Conservation (phyloP, 2,797 vertebrate species). For the Melanotaenia maccullochi region DNA sequence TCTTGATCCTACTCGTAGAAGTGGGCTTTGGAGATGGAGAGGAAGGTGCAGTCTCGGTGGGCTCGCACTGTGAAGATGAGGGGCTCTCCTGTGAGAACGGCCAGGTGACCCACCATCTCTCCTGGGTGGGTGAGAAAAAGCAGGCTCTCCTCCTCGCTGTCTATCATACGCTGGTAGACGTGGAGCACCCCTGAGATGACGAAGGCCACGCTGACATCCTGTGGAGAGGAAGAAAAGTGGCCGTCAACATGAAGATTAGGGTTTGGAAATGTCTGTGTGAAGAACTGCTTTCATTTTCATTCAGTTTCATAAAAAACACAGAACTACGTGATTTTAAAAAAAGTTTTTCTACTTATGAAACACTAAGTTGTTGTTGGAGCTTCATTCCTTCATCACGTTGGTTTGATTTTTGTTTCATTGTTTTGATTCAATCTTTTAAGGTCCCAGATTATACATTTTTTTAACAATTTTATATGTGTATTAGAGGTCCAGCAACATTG, state of each 20-base stretch:
- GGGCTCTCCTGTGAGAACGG: constrained; percentile 93
- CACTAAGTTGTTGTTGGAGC: too few species aligned
- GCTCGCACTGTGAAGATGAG: constrained; percentile 94
- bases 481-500: too few species aligned
- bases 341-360: too few species aligned
- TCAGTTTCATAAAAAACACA: too few species aligned
- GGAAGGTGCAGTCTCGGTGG: constrained; percentile 91
- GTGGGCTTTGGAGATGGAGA: constrained; percentile 92
- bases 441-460: too few species aligned
- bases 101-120: constrained; percentile 93
- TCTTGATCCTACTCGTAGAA: constrained; percentile 90
- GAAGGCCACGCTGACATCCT: constrained; percentile 93
- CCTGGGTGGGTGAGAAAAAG: constrained; percentile 93
- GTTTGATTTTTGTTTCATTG: too few species aligned
- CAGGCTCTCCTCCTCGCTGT: constrained; percentile 90
- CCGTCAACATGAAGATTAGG: too few species aligned
- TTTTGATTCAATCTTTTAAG: too few species aligned
- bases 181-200: constrained; percentile 92
- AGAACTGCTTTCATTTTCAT: neutral
- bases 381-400: too few species aligned
- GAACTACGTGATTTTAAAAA: too few species aligned
- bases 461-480: too few species aligned
- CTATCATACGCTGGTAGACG: constrained; percentile 93
- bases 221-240: neutral
- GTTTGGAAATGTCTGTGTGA: neutral